Percentiles rank a stretch among this genome's conserved stretches.
These are phyloP conservation scores for Harpagus bidentatus DNA, from an alignment of 2,113 vertebrate genomes.

Conservation along the genomic window DNA sequence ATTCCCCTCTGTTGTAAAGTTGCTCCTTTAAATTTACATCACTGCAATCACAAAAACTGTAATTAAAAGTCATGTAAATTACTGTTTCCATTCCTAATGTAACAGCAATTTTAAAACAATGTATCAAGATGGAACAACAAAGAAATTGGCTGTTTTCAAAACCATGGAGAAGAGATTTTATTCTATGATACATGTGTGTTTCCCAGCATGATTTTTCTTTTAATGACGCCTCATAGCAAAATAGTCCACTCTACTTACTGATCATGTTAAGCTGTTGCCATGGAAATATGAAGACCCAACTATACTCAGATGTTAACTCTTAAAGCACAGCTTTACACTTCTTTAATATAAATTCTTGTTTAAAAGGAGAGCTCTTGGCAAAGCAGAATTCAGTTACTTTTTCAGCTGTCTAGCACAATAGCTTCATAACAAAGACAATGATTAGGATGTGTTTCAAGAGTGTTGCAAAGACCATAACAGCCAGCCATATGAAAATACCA, in stretches of 20 bases:
- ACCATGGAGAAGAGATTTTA: background rate
- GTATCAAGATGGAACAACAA: background rate
- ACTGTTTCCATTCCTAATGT: slow-evolving; percentile 33
- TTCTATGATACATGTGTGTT: slow-evolving; percentile 36
- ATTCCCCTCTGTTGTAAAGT: slow-evolving; percentile 3
- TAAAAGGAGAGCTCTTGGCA: background rate
- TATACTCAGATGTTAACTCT: slow-evolving; percentile 45
- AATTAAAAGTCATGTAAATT: slow-evolving; percentile 53
- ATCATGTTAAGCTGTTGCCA: slow-evolving; percentile 68
- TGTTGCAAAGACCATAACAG: background rate
- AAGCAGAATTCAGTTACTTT: background rate
- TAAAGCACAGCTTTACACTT: background rate
- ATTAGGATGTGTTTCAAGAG: background rate
- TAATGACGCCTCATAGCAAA: slow-evolving; percentile 55
- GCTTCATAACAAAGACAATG: background rate
- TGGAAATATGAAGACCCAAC: slow-evolving; percentile 52
- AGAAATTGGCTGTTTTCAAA: slow-evolving; percentile 4
- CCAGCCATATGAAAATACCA: background rate
- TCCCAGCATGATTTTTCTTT: slow-evolving; percentile 25
- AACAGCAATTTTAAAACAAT: slow-evolving; percentile 44
- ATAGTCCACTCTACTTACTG: slow-evolving; percentile 57
- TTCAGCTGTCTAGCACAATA: background rate
- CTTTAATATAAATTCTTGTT: background rate
- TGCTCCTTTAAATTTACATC: slow-evolving; percentile 23
- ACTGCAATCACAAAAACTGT: slow-evolving; percentile 10